These are phyloP conservation scores for Cataglyphis rosenhaueri DNA, from an alignment of 2,888 invertebrate species.

Conservation along the genomic window DNA sequence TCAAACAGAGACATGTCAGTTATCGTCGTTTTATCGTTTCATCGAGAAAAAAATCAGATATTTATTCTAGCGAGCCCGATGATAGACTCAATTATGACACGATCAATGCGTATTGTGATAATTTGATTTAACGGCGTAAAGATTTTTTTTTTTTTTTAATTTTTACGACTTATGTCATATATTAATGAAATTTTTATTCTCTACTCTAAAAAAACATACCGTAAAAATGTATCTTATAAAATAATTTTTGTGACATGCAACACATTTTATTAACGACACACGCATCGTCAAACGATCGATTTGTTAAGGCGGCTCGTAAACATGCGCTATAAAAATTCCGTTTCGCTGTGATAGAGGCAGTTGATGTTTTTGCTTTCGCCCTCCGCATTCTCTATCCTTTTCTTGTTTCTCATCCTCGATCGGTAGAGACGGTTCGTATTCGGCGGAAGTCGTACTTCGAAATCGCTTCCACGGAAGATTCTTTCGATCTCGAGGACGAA, in stretches of 20 bases:
- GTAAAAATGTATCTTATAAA: neutral
- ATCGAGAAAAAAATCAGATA: conserved; percentile 17
- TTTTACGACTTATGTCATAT: neutral
- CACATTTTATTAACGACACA: conserved; percentile 50
- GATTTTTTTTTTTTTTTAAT: neutral
- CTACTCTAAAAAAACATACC: neutral
- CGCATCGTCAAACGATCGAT: conserved; percentile 71
- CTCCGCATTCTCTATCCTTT: conserved; percentile 46
- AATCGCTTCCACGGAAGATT: conserved; percentile 74
- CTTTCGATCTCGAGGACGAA: conserved; percentile 53
- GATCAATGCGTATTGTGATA: neutral
- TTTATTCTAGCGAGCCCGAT: neutral
- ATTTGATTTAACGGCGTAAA: conserved; percentile 8
- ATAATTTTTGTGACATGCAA: neutral
- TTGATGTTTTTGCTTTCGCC: conserved; percentile 51
- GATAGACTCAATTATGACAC: neutral
- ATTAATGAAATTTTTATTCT: conserved; percentile 3
- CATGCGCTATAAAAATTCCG: conserved; percentile 69
- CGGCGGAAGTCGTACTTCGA: conserved; percentile 73
- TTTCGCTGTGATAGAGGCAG: conserved; percentile 75
- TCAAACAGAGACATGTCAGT: conserved; percentile 4
- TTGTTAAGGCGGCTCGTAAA: conserved; percentile 63
- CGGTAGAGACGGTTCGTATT: conserved; percentile 68
- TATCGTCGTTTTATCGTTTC: conserved; percentile 4
- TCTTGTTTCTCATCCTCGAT: conserved; percentile 29